These are phyloP conservation scores for Tinea pellionella DNA, from an alignment of 2,888 invertebrate genomes.

Conservation along the genomic window DNA sequence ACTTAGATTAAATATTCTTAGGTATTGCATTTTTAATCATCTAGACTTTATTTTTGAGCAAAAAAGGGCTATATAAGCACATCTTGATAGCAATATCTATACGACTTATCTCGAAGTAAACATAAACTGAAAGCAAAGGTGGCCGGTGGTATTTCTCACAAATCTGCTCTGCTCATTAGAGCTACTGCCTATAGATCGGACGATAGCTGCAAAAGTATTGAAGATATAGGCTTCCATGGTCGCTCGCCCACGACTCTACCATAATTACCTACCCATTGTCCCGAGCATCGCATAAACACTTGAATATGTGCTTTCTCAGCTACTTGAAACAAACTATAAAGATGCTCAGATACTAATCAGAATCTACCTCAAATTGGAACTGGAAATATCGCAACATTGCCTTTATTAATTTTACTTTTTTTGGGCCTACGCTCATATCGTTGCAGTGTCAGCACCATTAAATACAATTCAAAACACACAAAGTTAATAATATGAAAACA, in stretches of 20 bases:
- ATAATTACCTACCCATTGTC: slow-evolving; percentile 25
- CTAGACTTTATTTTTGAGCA: too few species aligned
- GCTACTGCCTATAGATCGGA: slow-evolving; percentile 26
- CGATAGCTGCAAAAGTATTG: slow-evolving; percentile 28
- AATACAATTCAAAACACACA: too few species aligned
- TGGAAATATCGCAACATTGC: too few species aligned
- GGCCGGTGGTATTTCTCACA: slow-evolving; percentile 21
- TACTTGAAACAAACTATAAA: background rate
- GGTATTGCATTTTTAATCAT: too few species aligned
- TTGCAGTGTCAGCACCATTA: too few species aligned
- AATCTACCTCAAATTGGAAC: background rate
- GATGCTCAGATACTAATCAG: background rate
- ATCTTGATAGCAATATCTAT: background rate
- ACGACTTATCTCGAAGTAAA: background rate
- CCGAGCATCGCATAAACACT: slow-evolving; percentile 23
- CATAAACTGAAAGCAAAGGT: slow-evolving; percentile 5
- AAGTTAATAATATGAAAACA: too few species aligned
- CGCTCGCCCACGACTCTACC: slow-evolving; percentile 15
- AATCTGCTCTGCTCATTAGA: slow-evolving; percentile 36
- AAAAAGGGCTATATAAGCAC: too few species aligned
- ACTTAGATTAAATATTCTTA: too few species aligned
- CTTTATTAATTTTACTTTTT: too few species aligned
- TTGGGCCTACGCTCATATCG: too few species aligned
- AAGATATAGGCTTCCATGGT: slow-evolving; percentile 6
- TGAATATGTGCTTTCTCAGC: slow-evolving; percentile 15